phyloP scores from a whole-genome alignment of 2,888 invertebrate genomes.

The Cheilosia scutellata region DNA sequence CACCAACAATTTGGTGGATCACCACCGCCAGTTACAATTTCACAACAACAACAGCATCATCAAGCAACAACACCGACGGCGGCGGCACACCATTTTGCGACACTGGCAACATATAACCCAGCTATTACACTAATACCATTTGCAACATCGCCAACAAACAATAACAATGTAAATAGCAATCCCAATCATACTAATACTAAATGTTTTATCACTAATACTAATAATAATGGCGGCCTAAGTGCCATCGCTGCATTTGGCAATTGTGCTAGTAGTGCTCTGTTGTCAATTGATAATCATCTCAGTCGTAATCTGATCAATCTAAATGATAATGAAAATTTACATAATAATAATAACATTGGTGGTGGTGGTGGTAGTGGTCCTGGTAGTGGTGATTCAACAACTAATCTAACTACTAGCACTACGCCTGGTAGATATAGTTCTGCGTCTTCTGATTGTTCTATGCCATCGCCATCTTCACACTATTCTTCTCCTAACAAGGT shows the following conservation, averaged over 20 bases:
- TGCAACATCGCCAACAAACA: conserved; percentile 79
- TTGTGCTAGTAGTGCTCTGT: conserved; percentile 77
- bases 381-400: conserved; percentile 77
- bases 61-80: conserved; percentile 50
- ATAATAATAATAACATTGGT: conserved; percentile 53
- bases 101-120: conserved; percentile 79
- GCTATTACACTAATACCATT: conserved; percentile 81
- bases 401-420: conserved; percentile 79
- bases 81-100: conserved; percentile 78
- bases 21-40: conserved; percentile 68
- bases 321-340: conserved; percentile 37
- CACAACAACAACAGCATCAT: conserved; percentile 72
- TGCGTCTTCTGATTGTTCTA: conserved; percentile 84
- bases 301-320: conserved; percentile 63
- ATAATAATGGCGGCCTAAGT: conserved; percentile 63
- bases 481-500: conserved; percentile 85
- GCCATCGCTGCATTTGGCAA: conserved; percentile 80
- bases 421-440: conserved; percentile 83
- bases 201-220: conserved; percentile 78
- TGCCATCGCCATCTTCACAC: conserved; percentile 84
- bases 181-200: conserved; percentile 83
- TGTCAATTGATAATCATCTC: conserved; percentile 73
- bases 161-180: conserved; percentile 84
- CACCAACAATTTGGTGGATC: conserved; percentile 78
- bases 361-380: conserved; percentile 76